Base-by-base conservation (phyloP, 2,113 vertebrate species). In the Chionis minor region DNA sequence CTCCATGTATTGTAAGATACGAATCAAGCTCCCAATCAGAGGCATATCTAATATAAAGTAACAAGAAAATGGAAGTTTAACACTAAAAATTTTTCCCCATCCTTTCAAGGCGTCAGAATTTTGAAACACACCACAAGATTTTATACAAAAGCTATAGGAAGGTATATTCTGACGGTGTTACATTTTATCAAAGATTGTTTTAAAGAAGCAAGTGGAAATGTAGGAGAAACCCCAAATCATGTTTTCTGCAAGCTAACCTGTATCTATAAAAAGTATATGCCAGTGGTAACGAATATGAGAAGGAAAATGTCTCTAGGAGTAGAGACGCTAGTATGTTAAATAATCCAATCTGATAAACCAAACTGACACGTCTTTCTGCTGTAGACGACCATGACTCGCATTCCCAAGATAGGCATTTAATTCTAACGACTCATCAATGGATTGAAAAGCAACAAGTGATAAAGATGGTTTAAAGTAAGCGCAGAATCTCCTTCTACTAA, bases 11-110 rank as follows among this genome's bases (percentile, higher is more conserved):
- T 99, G 98, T 71, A 99, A 98, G 67, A 99, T 98, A 72, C 98
- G 98, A 94, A 99, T 98, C 88, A 99, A 88, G 88, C 97, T 99
- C 44, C 98, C 98, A 81, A 99, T 97, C n/a, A 99, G 98, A 71
- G 98, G 94, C 94, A 98, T 94, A 98, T 97, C 99, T 98, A 85
- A 94, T 38, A 90, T 14, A 92, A 55, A 94, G 40, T 45, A 95
- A 62, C 22, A 96, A 70, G 18, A 91, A 94, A 56, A 47, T 10
- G 8, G 49, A 90, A 40, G 9, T 55, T 85, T 56, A 93, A 93
- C n/a, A 65, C 8, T 61, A 28, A 83, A 15, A 65, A 14, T 44
- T 75, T 42, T 73, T 26, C 27, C 8, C 19, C 12, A 63, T 33
- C 47, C 15, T 45, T 58, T 75, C 35, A 82, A 89, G 32, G 59